Base-by-base conservation (phyloP, 2,113 vertebrate genomes). In the Nannobrachium achirus region DNA sequence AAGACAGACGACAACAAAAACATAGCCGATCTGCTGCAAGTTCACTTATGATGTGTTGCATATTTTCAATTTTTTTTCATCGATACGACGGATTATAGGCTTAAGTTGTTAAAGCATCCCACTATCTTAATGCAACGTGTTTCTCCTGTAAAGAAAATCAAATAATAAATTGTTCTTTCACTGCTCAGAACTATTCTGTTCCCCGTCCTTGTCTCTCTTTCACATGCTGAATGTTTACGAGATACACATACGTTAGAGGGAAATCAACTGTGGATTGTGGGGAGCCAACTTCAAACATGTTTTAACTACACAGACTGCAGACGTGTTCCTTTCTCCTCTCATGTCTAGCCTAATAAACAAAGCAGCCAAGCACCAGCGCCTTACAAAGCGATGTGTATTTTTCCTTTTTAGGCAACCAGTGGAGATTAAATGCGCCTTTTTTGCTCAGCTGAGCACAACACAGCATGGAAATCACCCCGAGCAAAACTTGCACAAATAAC, bases 221-320 rank as follows among this genome's bases (percentile, higher is more conserved):
- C 25, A 72, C 57, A 25, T 55, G 20, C 67, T 63, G 58, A 56
- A 66, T n/a, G n/a, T 76, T 86, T 66, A 75, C 56, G 69, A 82
- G 63, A 71, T 46, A 46, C 63, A 8, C 38, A 58, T 48, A 44
- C 45, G 73, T 73, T 73, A 71, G 56, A 45, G 77, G 76, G 67
- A 78, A 77, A 80, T 78, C 73, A 52, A n/a, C 74, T 33, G 44
- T 42, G 61, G 46, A 72, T 51, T 82, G 79, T 75, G 68, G 84
- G 67, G 77, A 82, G 66, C 62, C 46, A 69, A 69, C 73, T 76
- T 78, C 38, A 73, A 56, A 81, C 41, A 56, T 57, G 50, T 64
- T 76, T 83, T 63, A 75, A 72, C 66, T 49, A 56, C 56, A 63
- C 59, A 18, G 50, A 33, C 25, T 33, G 25, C 6, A 33, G 18